These are phyloP conservation scores for Sylvia atricapilla DNA, from an alignment of 2,113 vertebrate genomes.

Conservation along the genomic window DNA sequence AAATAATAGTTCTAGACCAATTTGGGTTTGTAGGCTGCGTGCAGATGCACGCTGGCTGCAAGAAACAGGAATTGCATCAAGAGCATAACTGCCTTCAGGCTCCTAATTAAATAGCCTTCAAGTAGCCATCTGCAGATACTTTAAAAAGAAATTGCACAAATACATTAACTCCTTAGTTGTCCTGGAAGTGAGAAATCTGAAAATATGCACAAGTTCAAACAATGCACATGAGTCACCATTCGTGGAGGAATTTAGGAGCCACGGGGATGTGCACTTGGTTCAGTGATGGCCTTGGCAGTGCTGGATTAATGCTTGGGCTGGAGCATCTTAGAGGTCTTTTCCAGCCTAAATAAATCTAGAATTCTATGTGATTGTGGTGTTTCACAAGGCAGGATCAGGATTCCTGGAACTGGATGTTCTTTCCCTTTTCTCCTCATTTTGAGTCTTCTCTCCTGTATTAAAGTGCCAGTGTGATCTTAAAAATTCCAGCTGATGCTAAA, in stretches of 20 bases:
- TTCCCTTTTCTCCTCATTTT: neutral
- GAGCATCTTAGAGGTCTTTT: neutral
- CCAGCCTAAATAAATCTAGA: neutral
- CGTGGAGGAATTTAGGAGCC: neutral
- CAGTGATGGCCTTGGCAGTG: neutral
- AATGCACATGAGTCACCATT: neutral
- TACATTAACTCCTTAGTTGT: neutral
- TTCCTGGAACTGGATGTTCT: neutral
- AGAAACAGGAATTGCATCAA: neutral
- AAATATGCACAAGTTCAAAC: accelerated
- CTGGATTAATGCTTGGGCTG: neutral
- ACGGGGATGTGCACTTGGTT: accelerated
- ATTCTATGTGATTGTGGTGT: neutral
- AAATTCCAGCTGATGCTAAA: neutral
- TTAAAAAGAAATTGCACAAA: neutral
- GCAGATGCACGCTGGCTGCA: constrained; percentile 24
- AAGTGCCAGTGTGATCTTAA: neutral
- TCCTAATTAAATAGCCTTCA: constrained; percentile 33
- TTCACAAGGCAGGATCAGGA: neutral
- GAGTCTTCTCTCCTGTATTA: neutral
- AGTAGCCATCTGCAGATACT: constrained; percentile 44
- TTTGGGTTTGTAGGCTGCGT: neutral
- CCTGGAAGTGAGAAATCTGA: neutral
- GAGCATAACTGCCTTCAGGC: constrained; percentile 25
- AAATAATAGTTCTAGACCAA: neutral